Evolutionary conservation across 2,113 vertebrate genomes (phyloP), one percentile per base, ranked within the genome.

Genomic region (Gobiocypris rarus): DNA sequence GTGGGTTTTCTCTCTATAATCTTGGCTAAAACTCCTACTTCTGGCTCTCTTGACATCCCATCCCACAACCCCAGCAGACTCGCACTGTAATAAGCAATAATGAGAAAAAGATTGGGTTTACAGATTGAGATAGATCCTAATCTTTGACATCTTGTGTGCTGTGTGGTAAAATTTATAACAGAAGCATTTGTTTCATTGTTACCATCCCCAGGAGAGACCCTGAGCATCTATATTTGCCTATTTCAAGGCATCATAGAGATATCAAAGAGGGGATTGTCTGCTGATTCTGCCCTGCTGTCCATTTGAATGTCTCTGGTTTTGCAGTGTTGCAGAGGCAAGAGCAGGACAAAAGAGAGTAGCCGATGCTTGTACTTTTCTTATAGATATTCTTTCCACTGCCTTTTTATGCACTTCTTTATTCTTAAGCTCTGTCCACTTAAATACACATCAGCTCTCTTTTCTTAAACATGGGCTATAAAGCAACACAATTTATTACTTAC

Each of bases 71-170:
- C 78, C 59, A 78, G 41, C 59, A 65, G 78, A 48, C 38, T 43
- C n/a, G 19, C 58, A 79, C 43, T 80, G 59, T 80, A 80, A 80
- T 67, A 31, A 80, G 78, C 59, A 65, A 31, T 67, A 80, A 80
- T 67, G 61, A 67, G 59, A 31, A 80, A 79, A 80, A 24, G 56
- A 59, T 61, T 28, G 56, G 11, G 56, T 19, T 24, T 61, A 59
- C 56, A 80, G 59, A 80, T 50, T 28, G 19, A 80, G 78, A 67
- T 48, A 34, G 38, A 80, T 50, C 17, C 8, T 65, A 80, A 80
- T 65, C 77, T 31, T 9, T 65, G 77, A 65, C 59, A 80, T 75
- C 45, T 52, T 19, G n/a, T 28, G 45, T 28, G 73, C 26, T 52
- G 73, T 52, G 73, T 52, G 45, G 24, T 75, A 17, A 31, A 52